These are phyloP conservation scores for Sphyrna mokarran DNA, from an alignment of 2,113 vertebrate species.

Conservation along the genomic window DNA sequence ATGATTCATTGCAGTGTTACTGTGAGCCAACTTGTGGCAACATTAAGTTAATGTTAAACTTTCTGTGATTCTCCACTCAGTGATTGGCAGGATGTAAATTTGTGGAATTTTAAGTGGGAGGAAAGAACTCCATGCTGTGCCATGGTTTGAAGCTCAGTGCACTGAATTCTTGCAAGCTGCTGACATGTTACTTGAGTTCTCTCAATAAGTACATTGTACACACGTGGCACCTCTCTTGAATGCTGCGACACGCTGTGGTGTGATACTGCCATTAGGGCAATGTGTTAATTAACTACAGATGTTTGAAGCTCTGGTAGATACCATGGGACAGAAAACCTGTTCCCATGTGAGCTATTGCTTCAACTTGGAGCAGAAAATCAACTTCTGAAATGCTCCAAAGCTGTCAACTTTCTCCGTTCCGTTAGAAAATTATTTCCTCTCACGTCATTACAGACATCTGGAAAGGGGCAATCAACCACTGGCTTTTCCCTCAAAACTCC, in stretches of 20 bases:
- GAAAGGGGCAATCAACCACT: not conserved
- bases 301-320: not conserved
- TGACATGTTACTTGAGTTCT: not conserved
- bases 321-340: not conserved
- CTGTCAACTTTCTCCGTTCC: not conserved
- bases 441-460: not conserved
- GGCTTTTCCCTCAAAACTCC: not conserved
- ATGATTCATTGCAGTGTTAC: too few relatives aligned
- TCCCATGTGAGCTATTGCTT: not conserved
- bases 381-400: not conserved
- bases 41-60: not conserved
- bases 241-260: not conserved
- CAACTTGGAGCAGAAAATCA: not conserved
- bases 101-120: not conserved
- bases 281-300: slow-evolving; percentile 31
- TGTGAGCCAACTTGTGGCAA: too few relatives aligned
- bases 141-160: not conserved
- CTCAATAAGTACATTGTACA: not conserved
- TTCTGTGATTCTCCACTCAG: not conserved
- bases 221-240: not conserved
- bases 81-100: not conserved
- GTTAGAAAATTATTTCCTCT: not conserved
- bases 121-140: too few relatives aligned
- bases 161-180: not conserved
- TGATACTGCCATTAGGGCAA: not conserved